Percentiles rank a stretch among this genome's conserved stretches.
Conservation (phyloP, 2,888 invertebrate species). For the Himalopsyche kuldschensis region DNA sequence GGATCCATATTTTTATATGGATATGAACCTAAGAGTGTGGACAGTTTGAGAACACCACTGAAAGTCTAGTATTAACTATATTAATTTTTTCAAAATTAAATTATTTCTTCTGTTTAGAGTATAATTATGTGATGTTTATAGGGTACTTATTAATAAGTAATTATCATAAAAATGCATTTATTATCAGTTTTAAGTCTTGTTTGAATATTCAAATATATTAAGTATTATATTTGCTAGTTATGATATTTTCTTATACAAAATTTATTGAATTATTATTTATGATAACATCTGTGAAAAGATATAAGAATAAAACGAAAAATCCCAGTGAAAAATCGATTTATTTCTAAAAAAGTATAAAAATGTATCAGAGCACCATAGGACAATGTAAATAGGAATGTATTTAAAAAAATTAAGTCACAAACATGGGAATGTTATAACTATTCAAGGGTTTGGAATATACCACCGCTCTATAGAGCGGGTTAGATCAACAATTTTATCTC, state of each 20-base stretch:
- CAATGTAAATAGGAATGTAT: not conserved
- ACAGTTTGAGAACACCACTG: conserved; percentile 10
- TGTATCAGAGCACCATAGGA: not conserved
- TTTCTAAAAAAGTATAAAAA: not conserved
- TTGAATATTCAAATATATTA: not conserved
- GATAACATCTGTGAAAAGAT: not conserved
- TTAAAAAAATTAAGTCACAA: not conserved
- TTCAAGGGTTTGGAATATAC: not conserved
- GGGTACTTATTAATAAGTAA: not conserved
- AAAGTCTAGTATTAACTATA: conserved; percentile 18
- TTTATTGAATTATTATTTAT: not conserved
- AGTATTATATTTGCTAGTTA: not conserved
- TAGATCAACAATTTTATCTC: not conserved
- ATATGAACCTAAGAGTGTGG: conserved; percentile 64
- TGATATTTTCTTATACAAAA: not conserved
- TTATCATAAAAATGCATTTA: not conserved
- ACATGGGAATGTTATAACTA: not conserved
- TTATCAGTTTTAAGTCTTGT: not conserved
- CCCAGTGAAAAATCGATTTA: not conserved
- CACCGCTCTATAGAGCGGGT: not conserved
- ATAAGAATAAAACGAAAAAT: not conserved
- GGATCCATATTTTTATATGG: conserved; percentile 93
- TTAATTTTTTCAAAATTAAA: not conserved
- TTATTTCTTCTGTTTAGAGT: not conserved
- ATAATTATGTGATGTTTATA: not conserved